These are phyloP conservation scores for Sigmodon hispidus DNA, from an alignment of 2,113 vertebrate genomes.

Conservation along the genomic window DNA sequence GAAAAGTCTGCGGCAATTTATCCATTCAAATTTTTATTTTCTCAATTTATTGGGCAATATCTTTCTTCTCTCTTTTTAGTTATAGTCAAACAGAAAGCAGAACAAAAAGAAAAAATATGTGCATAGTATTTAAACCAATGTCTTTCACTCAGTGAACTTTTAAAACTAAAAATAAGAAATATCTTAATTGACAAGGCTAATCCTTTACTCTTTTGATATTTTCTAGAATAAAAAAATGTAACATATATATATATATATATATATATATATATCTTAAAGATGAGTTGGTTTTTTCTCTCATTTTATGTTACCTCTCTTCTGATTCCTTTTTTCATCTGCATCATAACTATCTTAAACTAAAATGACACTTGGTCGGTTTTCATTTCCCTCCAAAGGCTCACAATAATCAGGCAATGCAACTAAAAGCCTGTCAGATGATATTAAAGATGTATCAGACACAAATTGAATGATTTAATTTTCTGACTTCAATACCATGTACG, in stretches of 20 bases:
- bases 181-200: background rate
- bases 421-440: conserved; percentile 65
- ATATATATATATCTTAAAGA: background rate
- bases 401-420: conserved; percentile 50
- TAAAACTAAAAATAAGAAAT: conserved; percentile 5
- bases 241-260: background rate
- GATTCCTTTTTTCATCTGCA: background rate
- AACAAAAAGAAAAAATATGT: conserved; percentile 28
- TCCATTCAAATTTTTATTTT: background rate
- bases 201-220: background rate
- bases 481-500: background rate
- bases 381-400: conserved; percentile 50
- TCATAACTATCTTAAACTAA: conserved; percentile 26
- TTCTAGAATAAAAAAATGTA: background rate
- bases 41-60: background rate
- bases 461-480: conserved; percentile 63
- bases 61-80: background rate
- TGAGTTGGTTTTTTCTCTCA: background rate
- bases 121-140: background rate
- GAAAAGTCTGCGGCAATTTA: background rate
- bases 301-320: background rate
- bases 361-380: conserved; percentile 53
- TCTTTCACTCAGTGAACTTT: background rate
- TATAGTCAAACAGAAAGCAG: background rate
- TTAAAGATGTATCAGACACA: conserved; percentile 56